Percentiles rank a stretch among this genome's conserved stretches.
Conservation (phyloP, 2,113 vertebrate genomes). For the Vulpes lagopus region DNA sequence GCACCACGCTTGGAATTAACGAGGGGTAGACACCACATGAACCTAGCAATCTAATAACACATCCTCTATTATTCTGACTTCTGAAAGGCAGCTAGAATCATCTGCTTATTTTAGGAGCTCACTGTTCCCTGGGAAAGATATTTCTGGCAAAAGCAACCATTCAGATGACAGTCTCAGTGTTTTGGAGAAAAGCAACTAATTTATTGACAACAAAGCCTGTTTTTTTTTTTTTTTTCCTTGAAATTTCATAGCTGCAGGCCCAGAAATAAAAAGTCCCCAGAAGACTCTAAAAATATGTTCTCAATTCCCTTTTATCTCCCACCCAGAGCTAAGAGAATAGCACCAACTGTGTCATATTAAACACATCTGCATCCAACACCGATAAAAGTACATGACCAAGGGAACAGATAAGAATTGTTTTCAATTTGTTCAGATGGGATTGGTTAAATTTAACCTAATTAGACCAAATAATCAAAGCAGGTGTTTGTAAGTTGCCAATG, state of each 20-base stretch:
- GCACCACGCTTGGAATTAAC: constrained; percentile 26
- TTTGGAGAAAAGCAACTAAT: constrained; percentile 66
- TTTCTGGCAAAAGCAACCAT: constrained; percentile 51
- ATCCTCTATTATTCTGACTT: constrained; percentile 16
- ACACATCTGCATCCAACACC: constrained; percentile 47
- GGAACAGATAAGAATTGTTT: constrained; percentile 74
- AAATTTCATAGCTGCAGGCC: constrained; percentile 56
- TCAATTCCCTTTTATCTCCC: constrained; percentile 58
- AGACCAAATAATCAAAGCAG: constrained; percentile 78
- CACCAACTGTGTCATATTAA: constrained; percentile 58
- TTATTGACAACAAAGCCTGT: constrained; percentile 42
- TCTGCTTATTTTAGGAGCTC: constrained; percentile 56
- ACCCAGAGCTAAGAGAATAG: constrained; percentile 65
- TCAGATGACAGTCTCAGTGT: constrained; percentile 62
- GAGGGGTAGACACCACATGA: neutral
- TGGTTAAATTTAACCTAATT: constrained; percentile 81
- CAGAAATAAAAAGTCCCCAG: constrained; percentile 45
- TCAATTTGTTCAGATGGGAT: constrained; percentile 76
- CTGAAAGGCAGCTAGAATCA: constrained; percentile 21
- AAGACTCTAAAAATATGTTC: constrained; percentile 71
- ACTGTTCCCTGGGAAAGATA: constrained; percentile 64
- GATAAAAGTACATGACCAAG: constrained; percentile 59
- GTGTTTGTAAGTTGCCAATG: constrained; percentile 62
- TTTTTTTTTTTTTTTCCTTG: constrained; percentile 17
- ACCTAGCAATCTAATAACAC: constrained; percentile 2